Evolutionary conservation across 2,113 vertebrate species (phyloP), one percentile per base, ranked within the genome.

Genomic region (Nannobrachium achirus): DNA sequence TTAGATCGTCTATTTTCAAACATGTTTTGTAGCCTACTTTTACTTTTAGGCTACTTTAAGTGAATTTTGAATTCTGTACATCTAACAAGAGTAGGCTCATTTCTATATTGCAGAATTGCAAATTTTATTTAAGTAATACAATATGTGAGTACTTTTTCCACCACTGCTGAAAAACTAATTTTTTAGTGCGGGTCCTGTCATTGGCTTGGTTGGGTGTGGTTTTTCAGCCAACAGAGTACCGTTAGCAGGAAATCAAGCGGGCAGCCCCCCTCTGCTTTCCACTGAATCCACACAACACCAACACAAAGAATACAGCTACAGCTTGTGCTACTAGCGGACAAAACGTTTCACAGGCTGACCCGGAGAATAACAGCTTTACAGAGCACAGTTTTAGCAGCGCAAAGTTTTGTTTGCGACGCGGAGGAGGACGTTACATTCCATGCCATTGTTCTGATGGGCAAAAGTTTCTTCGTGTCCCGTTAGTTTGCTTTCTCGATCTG

Each of bases 161-260:
- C n/a, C n/a, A n/a, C n/a, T n/a, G n/a, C n/a, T n/a, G n/a, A n/a
- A n/a, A n/a, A n/a, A 58, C 73, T 79, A 67, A 67, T 39, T 71
- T 41, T 53, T 69, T 68, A n/a, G 59, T 67, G 55, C 57, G 75
- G 58, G 55, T 73, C 80, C 87, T 90, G 86, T 90, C 88, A 88
- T 63, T 87, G 84, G 81, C 62, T 78, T 33, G n/a, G n/a, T n/a
- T n/a, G 94, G 94, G 94, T 95, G 94, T 94, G 93, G 93, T 94
- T 93, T 76, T 92, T 76, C 82, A 89, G 88, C 89, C 86, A n/a
- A n/a, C n/a, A 71, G 71, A 78, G 88, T 89, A 90, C 93, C 93
- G 93, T 94, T 94, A 94, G 92, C 90, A 93, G 92, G 92, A 89
- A 91, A 89, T 73, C 79, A 66, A 81, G 76, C 82, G 69, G 25